A percentile compares a stretch with the other conserved stretches of the same genome.
Evolutionary conservation across 2,888 invertebrate species (phyloP).

Genomic region (Allophyes oxyacanthae): DNA sequence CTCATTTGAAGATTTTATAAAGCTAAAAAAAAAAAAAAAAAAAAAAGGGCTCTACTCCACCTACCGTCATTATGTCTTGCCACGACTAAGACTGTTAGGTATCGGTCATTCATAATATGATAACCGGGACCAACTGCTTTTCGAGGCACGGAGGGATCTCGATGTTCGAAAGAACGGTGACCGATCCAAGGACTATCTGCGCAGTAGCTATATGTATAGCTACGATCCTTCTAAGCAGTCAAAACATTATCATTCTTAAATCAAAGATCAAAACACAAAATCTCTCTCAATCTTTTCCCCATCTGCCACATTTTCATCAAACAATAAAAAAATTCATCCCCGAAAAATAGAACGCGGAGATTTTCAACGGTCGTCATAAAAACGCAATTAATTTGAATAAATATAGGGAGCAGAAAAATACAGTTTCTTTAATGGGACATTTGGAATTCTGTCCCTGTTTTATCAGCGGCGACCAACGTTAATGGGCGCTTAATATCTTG

Average conservation of each 20-base stretch:
- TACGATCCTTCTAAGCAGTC: too few relatives aligned
- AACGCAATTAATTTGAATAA: slow-evolving; percentile 85
- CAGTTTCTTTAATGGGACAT: slow-evolving; percentile 72
- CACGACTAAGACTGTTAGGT: too few relatives aligned
- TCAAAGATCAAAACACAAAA: slow-evolving; percentile 14
- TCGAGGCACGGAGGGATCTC: too few relatives aligned
- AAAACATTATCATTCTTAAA: neutral
- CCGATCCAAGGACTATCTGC: too few relatives aligned
- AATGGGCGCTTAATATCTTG: slow-evolving; percentile 78
- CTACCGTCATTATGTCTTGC: too few relatives aligned
- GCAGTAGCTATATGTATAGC: too few relatives aligned
- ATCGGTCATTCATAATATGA: too few relatives aligned
- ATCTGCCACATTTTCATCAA: slow-evolving; percentile 20
- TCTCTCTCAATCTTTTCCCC: slow-evolving; percentile 32
- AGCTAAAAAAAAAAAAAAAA: too few relatives aligned
- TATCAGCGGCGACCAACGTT: slow-evolving; percentile 73
- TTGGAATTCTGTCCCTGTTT: slow-evolving; percentile 79
- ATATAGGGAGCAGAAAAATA: slow-evolving; percentile 69
- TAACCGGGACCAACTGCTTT: too few relatives aligned
- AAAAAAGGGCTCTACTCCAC: too few relatives aligned
- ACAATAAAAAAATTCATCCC: slow-evolving; percentile 43
- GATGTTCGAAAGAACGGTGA: too few relatives aligned
- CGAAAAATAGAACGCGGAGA: slow-evolving; percentile 60
- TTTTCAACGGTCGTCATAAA: slow-evolving; percentile 71
- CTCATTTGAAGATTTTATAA: too few relatives aligned